Conservation (phyloP, 2,888 invertebrate genomes). For the Latheticus oryzae region DNA sequence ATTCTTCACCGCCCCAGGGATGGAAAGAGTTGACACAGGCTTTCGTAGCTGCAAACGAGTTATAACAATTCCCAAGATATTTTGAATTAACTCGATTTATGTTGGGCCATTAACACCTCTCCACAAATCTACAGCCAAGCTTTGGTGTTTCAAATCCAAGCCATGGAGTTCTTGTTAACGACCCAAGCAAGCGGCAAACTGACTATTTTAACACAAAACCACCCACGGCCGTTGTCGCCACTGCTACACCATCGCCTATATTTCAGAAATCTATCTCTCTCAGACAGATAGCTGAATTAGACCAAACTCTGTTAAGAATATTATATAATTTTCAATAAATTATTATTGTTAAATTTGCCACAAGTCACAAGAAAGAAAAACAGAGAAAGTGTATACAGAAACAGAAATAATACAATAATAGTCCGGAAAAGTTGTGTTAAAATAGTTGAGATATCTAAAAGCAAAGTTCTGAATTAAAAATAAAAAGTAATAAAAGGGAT, state of each 20-base stretch:
- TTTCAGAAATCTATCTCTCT: neutral
- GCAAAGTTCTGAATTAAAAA: constrained; percentile 26
- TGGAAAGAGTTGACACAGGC: constrained; percentile 96
- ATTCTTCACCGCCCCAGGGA: constrained; percentile 92
- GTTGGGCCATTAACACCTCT: constrained; percentile 39
- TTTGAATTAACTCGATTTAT: constrained; percentile 36
- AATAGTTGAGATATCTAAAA: constrained; percentile 35
- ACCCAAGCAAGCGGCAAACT: constrained; percentile 31
- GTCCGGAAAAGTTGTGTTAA: constrained; percentile 33
- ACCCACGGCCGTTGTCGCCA: too few species aligned
- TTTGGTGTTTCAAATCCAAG: constrained; percentile 9
- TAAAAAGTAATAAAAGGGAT: constrained; percentile 21
- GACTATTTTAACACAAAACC: constrained; percentile 31
- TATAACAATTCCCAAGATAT: constrained; percentile 41
- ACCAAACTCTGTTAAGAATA: too few species aligned
- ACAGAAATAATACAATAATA: too few species aligned
- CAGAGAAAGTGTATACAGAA: constrained; percentile 17
- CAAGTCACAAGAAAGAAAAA: too few species aligned
- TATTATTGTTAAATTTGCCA: too few species aligned
- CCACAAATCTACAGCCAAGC: constrained; percentile 31
- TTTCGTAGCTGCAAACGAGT: constrained; percentile 87
- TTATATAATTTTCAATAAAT: too few species aligned
- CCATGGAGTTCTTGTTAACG: constrained; percentile 26
- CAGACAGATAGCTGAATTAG: constrained; percentile 5
- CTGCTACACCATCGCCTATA: neutral